phyloP scores from a whole-genome alignment of 2,888 invertebrate species.

The Pemphredon lugubris region DNA sequence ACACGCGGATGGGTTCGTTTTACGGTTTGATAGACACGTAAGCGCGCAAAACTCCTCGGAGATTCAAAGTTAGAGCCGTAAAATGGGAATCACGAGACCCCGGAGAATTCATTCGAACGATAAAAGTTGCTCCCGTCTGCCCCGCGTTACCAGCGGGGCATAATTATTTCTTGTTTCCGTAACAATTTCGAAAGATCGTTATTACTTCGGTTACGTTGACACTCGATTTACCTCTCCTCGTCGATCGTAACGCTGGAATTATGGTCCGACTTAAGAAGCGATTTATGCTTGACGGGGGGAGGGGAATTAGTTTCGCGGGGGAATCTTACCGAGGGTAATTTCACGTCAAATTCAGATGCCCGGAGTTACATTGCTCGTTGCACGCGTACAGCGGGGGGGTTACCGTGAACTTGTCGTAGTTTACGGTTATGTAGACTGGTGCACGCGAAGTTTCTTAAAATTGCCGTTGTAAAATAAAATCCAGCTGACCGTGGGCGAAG shows the following conservation, averaged over 20 bases:
- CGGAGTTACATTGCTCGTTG: conserved; percentile 5
- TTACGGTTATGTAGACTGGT: neutral
- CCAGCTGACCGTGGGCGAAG: too few species aligned
- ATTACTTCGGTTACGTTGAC: neutral
- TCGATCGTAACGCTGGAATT: neutral
- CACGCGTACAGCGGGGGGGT: neutral
- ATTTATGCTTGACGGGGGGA: conserved; percentile 11
- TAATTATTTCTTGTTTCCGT: conserved; percentile 5
- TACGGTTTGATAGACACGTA: conserved; percentile 7
- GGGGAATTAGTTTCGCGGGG: neutral
- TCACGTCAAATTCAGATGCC: conserved; percentile 27
- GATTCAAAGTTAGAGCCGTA: neutral
- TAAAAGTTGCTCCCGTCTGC: conserved; percentile 9
- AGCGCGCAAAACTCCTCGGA: neutral
- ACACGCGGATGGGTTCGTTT: conserved; percentile 1
- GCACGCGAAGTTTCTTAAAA: too few species aligned
- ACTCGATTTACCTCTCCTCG: neutral
- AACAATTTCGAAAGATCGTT: conserved; percentile 7
- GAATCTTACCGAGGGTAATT: conserved; percentile 21
- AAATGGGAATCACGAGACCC: conserved; percentile 3
- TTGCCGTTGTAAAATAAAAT: too few species aligned
- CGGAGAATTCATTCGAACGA: neutral
- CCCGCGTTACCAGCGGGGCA: neutral
- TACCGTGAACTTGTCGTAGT: neutral
- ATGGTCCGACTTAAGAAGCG: conserved; percentile 9